A percentile compares a stretch with the other conserved stretches of the same genome.
These are phyloP conservation scores for Manacus vitellinus DNA, from an alignment of 2,113 vertebrate species.

Conservation along the genomic window DNA sequence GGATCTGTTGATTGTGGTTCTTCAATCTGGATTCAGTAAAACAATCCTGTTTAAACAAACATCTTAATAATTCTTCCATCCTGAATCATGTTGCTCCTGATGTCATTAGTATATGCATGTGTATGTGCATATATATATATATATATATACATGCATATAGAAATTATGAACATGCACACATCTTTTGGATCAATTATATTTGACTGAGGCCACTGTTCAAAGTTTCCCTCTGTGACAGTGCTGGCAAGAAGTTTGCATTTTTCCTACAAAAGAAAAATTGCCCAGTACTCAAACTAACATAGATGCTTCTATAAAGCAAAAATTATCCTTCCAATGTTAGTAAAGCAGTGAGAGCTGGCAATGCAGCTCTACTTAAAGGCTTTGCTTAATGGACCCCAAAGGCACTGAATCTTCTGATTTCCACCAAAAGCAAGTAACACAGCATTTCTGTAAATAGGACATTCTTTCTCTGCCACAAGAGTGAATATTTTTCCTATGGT, in stretches of 20 bases:
- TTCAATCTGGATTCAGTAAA: background rate
- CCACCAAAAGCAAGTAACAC: background rate
- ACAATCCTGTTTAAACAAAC: background rate
- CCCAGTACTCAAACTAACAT: background rate
- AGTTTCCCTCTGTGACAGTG: background rate
- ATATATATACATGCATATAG: no score
- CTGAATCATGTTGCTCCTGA: background rate
- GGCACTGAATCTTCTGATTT: background rate
- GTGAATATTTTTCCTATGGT: background rate
- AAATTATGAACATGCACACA: background rate
- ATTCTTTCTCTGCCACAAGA: background rate
- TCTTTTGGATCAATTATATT: background rate
- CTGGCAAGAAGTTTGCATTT: background rate
- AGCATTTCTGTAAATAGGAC: background rate
- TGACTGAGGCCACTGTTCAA: background rate
- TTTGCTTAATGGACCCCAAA: background rate
- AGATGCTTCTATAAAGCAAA: background rate
- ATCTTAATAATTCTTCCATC: background rate
- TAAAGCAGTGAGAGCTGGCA: background rate
- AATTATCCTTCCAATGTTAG: background rate
- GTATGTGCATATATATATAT: background rate
- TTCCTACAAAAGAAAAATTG: background rate
- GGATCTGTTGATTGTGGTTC: background rate
- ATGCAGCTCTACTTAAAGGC: background rate
- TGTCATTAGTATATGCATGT: background rate